Conservation (phyloP, 2,113 vertebrate species). For the Danionella cerebrum region DNA sequence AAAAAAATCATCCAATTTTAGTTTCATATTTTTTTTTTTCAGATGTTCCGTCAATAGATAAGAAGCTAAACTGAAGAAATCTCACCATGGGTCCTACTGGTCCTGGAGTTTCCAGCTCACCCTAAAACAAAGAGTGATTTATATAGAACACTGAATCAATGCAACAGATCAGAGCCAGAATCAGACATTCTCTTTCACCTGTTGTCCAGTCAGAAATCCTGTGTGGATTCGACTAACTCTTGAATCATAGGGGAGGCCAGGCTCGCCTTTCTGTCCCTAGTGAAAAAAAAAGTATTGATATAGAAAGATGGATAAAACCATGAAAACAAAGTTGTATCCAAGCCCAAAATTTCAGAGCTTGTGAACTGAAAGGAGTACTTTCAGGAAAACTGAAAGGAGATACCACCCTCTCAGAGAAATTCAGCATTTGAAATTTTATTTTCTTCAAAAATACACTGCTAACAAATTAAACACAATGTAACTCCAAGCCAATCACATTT, state of each 20-base stretch:
- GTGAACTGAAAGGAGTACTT: no score
- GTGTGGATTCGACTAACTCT: constrained; percentile 48
- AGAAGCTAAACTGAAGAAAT: not conserved
- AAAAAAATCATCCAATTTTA: no score
- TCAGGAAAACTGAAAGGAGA: no score
- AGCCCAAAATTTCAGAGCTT: no score
- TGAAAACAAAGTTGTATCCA: not conserved
- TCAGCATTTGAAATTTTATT: no score
- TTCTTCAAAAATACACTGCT: no score
- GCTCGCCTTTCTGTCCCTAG: constrained; percentile 67
- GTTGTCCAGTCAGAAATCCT: constrained; percentile 41
- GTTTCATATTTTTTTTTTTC: no score
- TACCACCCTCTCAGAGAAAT: no score
- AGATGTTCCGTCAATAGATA: no score
- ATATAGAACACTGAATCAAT: not conserved
- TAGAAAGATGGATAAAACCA: not conserved
- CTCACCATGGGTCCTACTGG: constrained; percentile 57
- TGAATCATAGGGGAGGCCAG: constrained; percentile 49
- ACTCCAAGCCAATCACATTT: no score
- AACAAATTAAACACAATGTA: no score
- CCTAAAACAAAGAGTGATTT: constrained; percentile 40
- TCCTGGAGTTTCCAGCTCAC: constrained; percentile 53
- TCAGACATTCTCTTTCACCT: constrained; percentile 35
- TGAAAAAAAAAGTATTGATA: not conserved
- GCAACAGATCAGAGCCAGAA: not conserved